These are phyloP conservation scores for Palloptera scutellata DNA, from an alignment of 2,888 invertebrate species.

Conservation along the genomic window DNA sequence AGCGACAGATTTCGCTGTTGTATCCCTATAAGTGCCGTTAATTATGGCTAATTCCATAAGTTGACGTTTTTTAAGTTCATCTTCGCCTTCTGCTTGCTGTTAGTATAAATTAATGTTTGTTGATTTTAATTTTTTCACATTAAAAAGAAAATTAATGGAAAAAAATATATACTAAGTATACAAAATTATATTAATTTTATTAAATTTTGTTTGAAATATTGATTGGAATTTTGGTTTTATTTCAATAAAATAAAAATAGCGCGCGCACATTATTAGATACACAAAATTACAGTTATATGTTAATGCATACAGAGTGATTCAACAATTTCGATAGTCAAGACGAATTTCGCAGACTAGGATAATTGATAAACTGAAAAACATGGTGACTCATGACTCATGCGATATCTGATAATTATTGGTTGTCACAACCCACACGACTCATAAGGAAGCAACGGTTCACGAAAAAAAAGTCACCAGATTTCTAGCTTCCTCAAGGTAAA, in stretches of 20 bases:
- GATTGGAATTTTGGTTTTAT: slow-evolving; percentile 16
- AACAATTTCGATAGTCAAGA: too few species aligned
- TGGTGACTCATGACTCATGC: too few species aligned
- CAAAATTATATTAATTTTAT: slow-evolving; percentile 8
- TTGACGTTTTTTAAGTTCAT: slow-evolving; percentile 99
- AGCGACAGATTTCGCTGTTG: slow-evolving; percentile 85
- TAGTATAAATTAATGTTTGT: slow-evolving; percentile 51
- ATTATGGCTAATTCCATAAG: slow-evolving; percentile 99
- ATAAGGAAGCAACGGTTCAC: too few species aligned
- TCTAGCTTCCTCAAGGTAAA: too few species aligned
- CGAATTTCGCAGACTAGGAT: too few species aligned
- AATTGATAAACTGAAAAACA: too few species aligned
- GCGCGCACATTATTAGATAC: slow-evolving; percentile 24
- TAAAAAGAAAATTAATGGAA: slow-evolving; percentile 50
- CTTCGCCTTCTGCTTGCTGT: slow-evolving; percentile 98
- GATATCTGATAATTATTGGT: too few species aligned
- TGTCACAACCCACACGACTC: too few species aligned
- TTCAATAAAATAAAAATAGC: slow-evolving; percentile 19
- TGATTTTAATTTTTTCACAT: slow-evolving; percentile 46
- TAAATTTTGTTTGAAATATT: not conserved
- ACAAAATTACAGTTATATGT: slow-evolving; percentile 1
- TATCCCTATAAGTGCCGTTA: slow-evolving; percentile 99
- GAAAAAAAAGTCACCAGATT: too few species aligned
- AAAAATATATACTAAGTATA: slow-evolving; percentile 34
- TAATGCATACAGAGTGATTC: not conserved